These are phyloP conservation scores for Isichthys henryi DNA, from an alignment of 2,113 vertebrate genomes.

Conservation along the genomic window DNA sequence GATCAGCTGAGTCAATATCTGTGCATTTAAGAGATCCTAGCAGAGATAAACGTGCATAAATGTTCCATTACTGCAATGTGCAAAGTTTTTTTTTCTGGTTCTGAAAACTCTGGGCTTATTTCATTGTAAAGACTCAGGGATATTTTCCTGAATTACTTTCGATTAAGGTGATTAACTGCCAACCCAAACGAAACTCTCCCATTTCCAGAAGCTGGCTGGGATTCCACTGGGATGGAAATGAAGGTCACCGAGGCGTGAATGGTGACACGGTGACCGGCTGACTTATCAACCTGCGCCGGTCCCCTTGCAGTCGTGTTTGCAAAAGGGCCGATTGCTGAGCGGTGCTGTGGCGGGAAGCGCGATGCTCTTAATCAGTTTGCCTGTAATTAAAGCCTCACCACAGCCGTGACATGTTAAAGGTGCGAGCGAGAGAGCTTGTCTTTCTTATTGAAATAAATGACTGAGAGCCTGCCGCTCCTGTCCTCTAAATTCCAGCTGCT, in stretches of 20 bases:
- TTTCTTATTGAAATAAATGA: not conserved
- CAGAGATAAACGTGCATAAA: not conserved
- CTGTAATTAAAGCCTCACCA: not conserved
- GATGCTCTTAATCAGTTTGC: not conserved
- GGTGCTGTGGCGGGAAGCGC: not conserved
- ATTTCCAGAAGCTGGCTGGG: not conserved
- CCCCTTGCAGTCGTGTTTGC: not conserved
- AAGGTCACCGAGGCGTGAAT: not conserved
- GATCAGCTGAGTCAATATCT: not conserved
- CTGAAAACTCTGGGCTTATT: not conserved
- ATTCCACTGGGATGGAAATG: not conserved
- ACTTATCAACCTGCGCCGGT: not conserved
- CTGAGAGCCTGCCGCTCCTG: not conserved
- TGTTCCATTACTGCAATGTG: not conserved
- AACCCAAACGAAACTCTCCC: not conserved
- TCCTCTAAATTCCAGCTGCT: not conserved
- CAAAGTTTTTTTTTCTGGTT: not conserved
- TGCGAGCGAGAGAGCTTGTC: not conserved
- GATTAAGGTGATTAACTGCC: not conserved
- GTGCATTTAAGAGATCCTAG: not conserved
- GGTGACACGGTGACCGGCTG: not conserved
- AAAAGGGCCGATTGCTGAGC: not conserved
- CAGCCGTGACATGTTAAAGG: not conserved
- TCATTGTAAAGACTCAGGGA: not conserved
- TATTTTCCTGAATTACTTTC: not conserved